Evolutionary conservation across 2,888 invertebrate species (phyloP), one percentile per base, ranked within the genome.

Genomic region (Ectropis crepuscularia): DNA sequence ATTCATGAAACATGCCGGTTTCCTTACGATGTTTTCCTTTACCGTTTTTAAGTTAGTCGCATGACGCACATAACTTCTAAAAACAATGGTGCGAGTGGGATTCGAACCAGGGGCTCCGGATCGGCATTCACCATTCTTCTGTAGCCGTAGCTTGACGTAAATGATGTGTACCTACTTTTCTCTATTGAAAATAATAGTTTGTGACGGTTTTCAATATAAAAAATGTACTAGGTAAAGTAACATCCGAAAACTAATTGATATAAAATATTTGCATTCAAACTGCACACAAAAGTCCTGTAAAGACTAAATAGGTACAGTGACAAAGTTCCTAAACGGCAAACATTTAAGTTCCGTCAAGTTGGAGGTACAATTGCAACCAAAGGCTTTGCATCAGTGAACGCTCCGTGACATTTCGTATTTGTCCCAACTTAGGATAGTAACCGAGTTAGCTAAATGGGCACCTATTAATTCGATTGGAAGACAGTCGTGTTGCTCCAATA

Each of bases 341-440:
- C 53, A 53, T 43, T 51, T 41, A 42, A 36, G 36, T 36, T 42
- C 53, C 28, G 53, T 42, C 43, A 42, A 43, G 36, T 41, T 5
- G n/a, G 6, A 53, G 10, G 53, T 53, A 43, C 37, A 45, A 37
- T 45, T 11, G 45, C 54, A 36, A 54, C 54, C 54, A 54, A 54
- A 53, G 46, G 54, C 54, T 36, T 54, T 54, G 54, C 54, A 54
- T 54, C 54, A 54, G 45, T 45, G 38, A 54, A 12, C 28, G 46
- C 54, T 37, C 37, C 46, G 45, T 54, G 54, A 54, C 45, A 45
- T 37, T 36, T 12, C 45, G 9, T 45, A 54, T 54, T 43, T 43
- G 42, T 43, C 6, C 38, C 47, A 38, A 45, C 57, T 49, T 58
- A 49, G 12, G 5, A 28, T 28, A 28, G 38, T n/a, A 16, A 42